Percentiles rank a stretch among this genome's conserved stretches.
phyloP scores from a whole-genome alignment of 2,888 invertebrate genomes.

The Hypercompe scribonia region DNA sequence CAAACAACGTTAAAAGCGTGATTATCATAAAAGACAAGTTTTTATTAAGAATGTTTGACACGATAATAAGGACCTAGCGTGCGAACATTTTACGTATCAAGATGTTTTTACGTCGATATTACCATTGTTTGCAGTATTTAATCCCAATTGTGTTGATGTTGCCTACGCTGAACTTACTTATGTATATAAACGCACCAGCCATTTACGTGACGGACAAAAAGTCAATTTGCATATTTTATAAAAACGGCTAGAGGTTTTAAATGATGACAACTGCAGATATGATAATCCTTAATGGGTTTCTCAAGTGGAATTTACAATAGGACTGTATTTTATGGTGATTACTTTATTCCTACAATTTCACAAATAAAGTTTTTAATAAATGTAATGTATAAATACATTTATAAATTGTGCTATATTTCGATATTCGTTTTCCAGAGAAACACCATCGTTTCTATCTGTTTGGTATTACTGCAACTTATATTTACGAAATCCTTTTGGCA shows the following conservation, averaged over 20 bases:
- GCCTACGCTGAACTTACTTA: conserved; percentile 38
- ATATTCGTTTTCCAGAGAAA: neutral
- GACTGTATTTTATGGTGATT: conserved; percentile 22
- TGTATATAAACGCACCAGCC: conserved; percentile 33
- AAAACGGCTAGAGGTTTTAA: conserved; percentile 25
- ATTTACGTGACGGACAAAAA: conserved; percentile 51
- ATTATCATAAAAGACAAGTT: conserved; percentile 28
- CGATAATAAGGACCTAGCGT: conserved; percentile 39
- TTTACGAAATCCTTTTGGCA: conserved; percentile 26
- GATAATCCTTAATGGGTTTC: conserved; percentile 38
- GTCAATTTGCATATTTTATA: conserved; percentile 48
- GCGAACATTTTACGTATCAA: conserved; percentile 42
- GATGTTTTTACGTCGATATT: conserved; percentile 32
- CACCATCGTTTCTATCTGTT: neutral
- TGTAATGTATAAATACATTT: conserved; percentile 2
- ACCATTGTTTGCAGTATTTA: conserved; percentile 44
- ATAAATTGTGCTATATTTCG: neutral
- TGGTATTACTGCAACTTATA: neutral
- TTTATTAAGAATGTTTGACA: conserved; percentile 35
- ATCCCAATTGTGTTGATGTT: conserved; percentile 46
- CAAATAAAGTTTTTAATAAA: conserved; percentile 10
- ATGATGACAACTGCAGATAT: conserved; percentile 37
- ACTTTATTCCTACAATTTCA: conserved; percentile 6
- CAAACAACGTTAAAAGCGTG: conserved; percentile 38
- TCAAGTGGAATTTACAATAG: conserved; percentile 36